These are phyloP conservation scores for Oreochromis tanganicae DNA, from an alignment of 2,113 vertebrate genomes.

Conservation along the genomic window DNA sequence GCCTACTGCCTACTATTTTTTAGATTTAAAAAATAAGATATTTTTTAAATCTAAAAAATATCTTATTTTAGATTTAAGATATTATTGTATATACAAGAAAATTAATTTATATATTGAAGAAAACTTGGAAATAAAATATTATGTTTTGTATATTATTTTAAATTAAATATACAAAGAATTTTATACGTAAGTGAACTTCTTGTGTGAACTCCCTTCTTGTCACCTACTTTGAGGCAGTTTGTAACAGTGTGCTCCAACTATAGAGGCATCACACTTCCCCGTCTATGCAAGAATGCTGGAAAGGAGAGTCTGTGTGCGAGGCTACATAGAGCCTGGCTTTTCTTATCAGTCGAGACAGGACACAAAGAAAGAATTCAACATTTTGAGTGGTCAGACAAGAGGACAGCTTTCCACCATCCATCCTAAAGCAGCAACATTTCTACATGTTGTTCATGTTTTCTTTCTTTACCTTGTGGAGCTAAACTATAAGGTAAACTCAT, in stretches of 20 bases:
- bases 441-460: neutral
- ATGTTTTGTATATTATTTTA: neutral
- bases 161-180: neutral
- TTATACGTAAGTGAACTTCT: neutral
- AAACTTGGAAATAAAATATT: neutral
- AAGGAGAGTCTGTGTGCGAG: neutral
- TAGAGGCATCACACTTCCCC: neutral
- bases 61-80: no score
- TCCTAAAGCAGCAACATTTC: neutral
- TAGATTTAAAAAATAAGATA: no score
- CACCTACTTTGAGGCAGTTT: neutral
- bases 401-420: neutral
- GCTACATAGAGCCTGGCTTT: neutral
- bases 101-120: neutral
- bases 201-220: neutral
- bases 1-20: no score
- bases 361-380: neutral
- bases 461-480: neutral
- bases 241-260: neutral
- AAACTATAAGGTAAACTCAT: neutral
- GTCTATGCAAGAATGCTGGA: neutral
- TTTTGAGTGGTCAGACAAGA: neutral
- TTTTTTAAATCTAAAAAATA: no score
- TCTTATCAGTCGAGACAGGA: neutral
- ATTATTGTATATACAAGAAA: neutral